Evolutionary conservation across 2,113 vertebrate genomes (phyloP).

Genomic region (Oncorhynchus kisutch): DNA sequence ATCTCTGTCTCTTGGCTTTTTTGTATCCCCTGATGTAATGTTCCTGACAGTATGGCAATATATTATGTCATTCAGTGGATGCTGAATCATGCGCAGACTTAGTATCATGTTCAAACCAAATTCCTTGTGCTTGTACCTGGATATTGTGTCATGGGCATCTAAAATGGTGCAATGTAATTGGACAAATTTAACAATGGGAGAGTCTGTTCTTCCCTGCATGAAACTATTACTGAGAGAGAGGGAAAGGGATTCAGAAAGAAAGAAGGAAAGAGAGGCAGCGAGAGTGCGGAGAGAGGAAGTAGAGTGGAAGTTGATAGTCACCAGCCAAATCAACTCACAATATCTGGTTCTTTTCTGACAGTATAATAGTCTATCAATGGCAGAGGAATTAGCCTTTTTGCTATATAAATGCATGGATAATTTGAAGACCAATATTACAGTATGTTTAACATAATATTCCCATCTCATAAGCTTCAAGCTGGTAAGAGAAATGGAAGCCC

Average conservation of each 20-base stretch:
- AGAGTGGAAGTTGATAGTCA: background rate
- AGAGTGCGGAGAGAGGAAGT: background rate
- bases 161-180: slow-evolving; percentile 6
- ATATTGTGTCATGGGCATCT: no score
- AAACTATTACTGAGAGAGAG: no score
- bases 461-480: no score
- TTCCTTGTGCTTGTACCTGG: slow-evolving; percentile 4
- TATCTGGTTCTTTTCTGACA: slow-evolving; percentile 2
- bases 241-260: background rate
- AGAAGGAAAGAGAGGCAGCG: background rate
- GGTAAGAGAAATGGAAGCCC: no score
- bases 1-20: background rate
- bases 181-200: slow-evolving; percentile 15
- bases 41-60: slow-evolving; percentile 6
- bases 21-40: slow-evolving; percentile 5
- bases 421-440: no score
- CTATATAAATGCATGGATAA: background rate
- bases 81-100: slow-evolving; percentile 1
- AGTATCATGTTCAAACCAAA: background rate
- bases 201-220: background rate
- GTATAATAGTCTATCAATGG: slow-evolving; percentile 17
- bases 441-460: no score
- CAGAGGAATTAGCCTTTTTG: slow-evolving; percentile 1
- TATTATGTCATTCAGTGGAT: background rate
- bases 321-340: slow-evolving; percentile 18